These are phyloP conservation scores for Fopius arisanus DNA, from an alignment of 1,140 invertebrate genomes.

Conservation along the genomic window DNA sequence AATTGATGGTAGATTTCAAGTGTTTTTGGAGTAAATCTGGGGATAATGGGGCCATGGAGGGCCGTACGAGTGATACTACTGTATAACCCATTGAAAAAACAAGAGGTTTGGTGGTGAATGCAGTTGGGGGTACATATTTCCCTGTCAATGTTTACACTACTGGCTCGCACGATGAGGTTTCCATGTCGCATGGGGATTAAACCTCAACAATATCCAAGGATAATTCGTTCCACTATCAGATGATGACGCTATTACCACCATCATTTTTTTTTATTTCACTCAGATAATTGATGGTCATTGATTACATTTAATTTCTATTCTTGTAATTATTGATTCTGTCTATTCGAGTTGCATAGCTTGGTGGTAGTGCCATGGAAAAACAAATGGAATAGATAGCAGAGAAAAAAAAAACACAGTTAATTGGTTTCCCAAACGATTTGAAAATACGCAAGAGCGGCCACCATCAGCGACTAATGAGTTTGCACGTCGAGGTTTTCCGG, in stretches of 20 bases:
- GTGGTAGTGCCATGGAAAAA: too few relatives aligned
- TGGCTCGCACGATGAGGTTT: constrained; percentile 50
- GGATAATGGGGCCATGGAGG: neutral
- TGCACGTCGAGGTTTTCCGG: neutral
- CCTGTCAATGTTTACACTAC: constrained; percentile 7
- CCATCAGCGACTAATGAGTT: constrained; percentile 21
- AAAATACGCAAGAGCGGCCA: constrained; percentile 44
- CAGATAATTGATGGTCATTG: neutral
- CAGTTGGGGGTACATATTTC: neutral
- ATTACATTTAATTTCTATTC: too few relatives aligned
- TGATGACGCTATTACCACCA: neutral
- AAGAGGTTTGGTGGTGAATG: neutral
- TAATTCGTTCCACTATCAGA: neutral
- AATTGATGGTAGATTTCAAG: neutral
- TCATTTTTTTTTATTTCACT: neutral
- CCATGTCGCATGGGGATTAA: constrained; percentile 49
- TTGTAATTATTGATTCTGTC: too few relatives aligned
- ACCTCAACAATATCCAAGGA: constrained; percentile 3
- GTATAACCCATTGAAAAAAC: constrained; percentile 13
- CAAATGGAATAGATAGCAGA: constrained; percentile 46
- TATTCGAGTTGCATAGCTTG: too few relatives aligned
- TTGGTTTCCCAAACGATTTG: constrained; percentile 47
- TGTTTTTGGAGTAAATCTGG: neutral
- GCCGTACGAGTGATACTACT: neutral
- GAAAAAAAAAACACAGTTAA: constrained; percentile 57